Evolutionary conservation across 64 coral and sea anemone species (phyloP), one percentile per base, ranked within the genome.

Genomic region (Catalaphyllia jardinei): DNA sequence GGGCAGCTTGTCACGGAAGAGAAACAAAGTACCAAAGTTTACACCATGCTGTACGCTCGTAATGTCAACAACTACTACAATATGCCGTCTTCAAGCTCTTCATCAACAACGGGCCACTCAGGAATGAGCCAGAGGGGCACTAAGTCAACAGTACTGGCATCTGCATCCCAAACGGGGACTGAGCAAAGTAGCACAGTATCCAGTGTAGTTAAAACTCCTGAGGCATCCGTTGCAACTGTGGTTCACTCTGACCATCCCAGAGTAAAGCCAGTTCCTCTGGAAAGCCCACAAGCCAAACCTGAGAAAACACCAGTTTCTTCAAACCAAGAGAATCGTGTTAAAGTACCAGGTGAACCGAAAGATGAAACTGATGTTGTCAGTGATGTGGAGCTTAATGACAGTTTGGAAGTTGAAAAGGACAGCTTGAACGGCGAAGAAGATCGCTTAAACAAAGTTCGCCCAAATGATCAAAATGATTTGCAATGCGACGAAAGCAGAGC

Each of bases 1-100:
- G 97, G 97, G 55, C 91, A 96, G 71, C 77, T 96, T 49, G 95
- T 96, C 10, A 96, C 95, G 27, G 72, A 89, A 52, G 95, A 96
- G 27, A 96, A 93, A 24, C 90, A 87, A 55, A 96, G 95, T 55
- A 89, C 90, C 29, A 96, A 96, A 50, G 80, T 91, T 15, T 96
- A 96, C 67, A 88, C 93, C 12, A 96, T 90, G 50, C 22, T 93
- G 77, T 93, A 89, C 78, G 82, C 87, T 67, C 78, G 88, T 71
- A 93, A 75, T 55, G 49, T 65, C 10, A 75, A 63, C 22, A 87
- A 77, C 31, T 79, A 85, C 24, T 82, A 85, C 20, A 64, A 62
- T 1, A 73, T 31, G 62, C 16, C 78, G 39, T n/a, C 64, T 29
- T 62, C 93, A 15, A 38, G 83, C 19, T 62, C 74, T 19, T 67